These are phyloP conservation scores for Caenorhabditis latens DNA, from an alignment of 1,140 invertebrate genomes.

Conservation along the genomic window DNA sequence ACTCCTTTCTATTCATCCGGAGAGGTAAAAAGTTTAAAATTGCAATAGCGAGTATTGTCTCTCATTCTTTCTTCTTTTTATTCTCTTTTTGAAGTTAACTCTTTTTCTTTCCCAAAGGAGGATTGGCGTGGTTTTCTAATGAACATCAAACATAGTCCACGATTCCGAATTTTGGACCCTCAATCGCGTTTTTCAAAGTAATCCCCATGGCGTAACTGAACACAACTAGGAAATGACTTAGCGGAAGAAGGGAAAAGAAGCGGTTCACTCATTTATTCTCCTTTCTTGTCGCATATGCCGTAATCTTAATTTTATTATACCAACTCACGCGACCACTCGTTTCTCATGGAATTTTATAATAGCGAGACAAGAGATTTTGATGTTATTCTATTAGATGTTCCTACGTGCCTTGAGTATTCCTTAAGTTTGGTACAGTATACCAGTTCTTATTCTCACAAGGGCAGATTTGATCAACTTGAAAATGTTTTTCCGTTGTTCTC, in stretches of 20 bases:
- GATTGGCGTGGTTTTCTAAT: constrained; percentile 12
- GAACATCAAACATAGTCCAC: background rate
- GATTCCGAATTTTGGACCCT: background rate
- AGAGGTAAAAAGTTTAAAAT: constrained; percentile 51
- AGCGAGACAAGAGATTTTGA: constrained; percentile 1
- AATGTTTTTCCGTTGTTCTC: too few species aligned
- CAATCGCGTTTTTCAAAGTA: background rate
- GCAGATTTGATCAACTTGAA: too few species aligned
- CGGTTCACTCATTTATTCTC: constrained; percentile 33
- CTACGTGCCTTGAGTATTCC: too few species aligned
- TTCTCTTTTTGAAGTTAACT: background rate
- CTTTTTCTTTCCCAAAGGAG: background rate
- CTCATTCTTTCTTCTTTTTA: background rate
- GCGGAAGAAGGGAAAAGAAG: background rate
- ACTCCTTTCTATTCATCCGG: background rate
- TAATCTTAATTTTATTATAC: constrained; percentile 52
- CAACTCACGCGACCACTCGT: constrained; percentile 39
- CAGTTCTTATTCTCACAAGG: too few species aligned
- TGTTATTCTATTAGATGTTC: background rate
- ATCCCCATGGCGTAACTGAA: constrained; percentile 23
- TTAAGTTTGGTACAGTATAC: too few species aligned
- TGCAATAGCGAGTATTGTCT: background rate
- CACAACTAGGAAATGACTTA: constrained; percentile 47
- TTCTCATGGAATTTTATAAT: constrained; percentile 18
- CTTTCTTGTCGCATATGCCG: constrained; percentile 40